Evolutionary conservation across 2,113 vertebrate species (phyloP).

Genomic region (rat (Rattus norvegicus)): DNA sequence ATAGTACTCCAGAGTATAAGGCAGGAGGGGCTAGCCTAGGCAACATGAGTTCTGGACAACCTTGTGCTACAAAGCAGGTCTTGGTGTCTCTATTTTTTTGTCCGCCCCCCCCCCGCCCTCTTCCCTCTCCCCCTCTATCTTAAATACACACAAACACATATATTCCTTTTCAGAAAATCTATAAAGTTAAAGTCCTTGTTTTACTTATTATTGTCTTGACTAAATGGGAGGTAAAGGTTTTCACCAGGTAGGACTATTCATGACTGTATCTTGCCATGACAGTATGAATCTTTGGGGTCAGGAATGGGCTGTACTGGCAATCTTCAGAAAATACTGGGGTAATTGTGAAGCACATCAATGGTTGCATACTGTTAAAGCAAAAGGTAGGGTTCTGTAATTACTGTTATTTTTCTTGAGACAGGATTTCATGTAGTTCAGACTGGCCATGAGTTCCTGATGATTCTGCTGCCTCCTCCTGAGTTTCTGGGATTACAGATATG

Average conservation of each 20-base stretch:
- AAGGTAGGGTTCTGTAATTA: neutral
- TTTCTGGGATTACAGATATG: neutral
- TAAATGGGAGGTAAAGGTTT: conserved; percentile 17
- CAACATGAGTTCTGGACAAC: neutral
- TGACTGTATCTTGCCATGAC: neutral
- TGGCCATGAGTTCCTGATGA: neutral
- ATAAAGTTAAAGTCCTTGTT: neutral
- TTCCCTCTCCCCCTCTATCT: too few species aligned
- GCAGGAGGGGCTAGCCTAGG: neutral
- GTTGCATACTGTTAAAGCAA: neutral
- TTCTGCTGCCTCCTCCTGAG: neutral
- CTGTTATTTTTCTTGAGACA: neutral
- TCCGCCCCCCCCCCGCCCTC: accelerated
- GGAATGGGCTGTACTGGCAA: neutral
- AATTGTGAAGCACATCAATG: neutral
- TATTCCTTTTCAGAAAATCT: neutral
- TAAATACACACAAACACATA: neutral
- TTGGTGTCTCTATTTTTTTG: neutral
- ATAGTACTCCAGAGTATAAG: neutral
- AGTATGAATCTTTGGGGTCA: neutral
- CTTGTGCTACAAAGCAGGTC: neutral
- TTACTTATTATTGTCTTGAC: conserved; percentile 15
- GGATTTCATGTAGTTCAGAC: neutral
- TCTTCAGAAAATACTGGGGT: neutral
- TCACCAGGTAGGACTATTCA: neutral